phyloP scores from a whole-genome alignment of 2,113 vertebrate genomes.

The Podocnemis expansa region DNA sequence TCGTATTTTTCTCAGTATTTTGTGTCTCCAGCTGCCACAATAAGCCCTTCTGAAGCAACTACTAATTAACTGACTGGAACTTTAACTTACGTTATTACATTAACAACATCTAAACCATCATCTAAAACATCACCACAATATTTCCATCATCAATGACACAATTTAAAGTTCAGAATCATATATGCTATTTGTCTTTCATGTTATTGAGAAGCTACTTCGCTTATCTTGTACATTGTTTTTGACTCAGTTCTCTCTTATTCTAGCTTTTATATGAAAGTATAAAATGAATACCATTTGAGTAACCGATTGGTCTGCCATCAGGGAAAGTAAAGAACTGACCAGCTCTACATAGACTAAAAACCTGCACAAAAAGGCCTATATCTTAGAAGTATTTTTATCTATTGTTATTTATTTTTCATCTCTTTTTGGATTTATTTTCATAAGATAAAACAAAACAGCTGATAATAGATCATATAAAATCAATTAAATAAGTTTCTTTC shows the following conservation, averaged over 20 bases:
- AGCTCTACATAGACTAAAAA: background rate
- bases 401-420: background rate
- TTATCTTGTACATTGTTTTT: constrained; percentile 28
- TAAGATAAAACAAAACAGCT: background rate
- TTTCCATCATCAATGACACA: background rate
- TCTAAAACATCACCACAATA: background rate
- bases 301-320: background rate
- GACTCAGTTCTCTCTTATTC: background rate
- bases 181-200: background rate
- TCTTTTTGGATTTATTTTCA: background rate
- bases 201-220: background rate
- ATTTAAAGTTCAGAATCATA: background rate
- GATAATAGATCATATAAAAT: background rate
- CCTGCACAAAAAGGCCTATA: background rate
- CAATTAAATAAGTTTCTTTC: background rate
- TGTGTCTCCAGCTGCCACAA: background rate
- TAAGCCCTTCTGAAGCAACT: background rate
- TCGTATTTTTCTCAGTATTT: background rate
- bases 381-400: background rate
- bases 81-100: background rate
- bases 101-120: background rate
- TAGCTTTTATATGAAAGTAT: background rate
- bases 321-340: background rate
- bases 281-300: constrained; percentile 24
- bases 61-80: background rate